Evolutionary conservation across 1,140 invertebrate species (phyloP), one percentile per base, ranked within the genome.

Genomic region (Drosophila punjabiensis): DNA sequence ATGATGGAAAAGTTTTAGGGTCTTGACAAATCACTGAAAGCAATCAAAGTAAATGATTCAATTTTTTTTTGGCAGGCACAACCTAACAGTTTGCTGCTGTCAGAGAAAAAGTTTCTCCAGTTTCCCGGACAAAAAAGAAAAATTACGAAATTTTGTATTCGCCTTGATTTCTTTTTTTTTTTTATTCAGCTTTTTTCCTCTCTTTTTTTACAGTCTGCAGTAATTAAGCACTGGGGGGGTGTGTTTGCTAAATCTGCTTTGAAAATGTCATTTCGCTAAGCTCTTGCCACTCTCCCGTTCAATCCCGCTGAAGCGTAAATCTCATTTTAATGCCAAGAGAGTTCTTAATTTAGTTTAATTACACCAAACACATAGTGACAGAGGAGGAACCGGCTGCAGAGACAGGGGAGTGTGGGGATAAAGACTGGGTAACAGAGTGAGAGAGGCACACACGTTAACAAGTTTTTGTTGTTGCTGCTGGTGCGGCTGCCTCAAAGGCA

Each of bases 341-440:
- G 84, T 90, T 89, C 86, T 89, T 89, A 89, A 89, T 89, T 89
- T 89, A 89, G 79, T 89, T 89, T 89, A 89, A 89, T 89, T 89
- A 89, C 85, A 74, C 75, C 81, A 82, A 90, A 85, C 82, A 89
- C 76, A 68, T 45, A 58, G 69, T 56, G 69, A 39, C 55, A 20
- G 50, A 28, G 39, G 33, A 39, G 61, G 24, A 7, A 35, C 13
- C 41, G 20, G n/a, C 3, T 24, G n/a, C 14, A 32, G 28, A 11
- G 35, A 18, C n/a, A 11, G 35, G 30, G 20, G 37, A 39, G 48
- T 18, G 16, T 13, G 16, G 24, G 30, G 64, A 43, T 30, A 67
- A 45, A 18, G 35, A 39, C 35, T 28, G 35, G 5, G 39, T 32
- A 32, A 55, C 62, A 64, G 62, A 53, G 68, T 32, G 39, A 30